Evolutionary conservation across 1,140 invertebrate genomes (phyloP).

Genomic region (Pachypeltis micranthus): DNA sequence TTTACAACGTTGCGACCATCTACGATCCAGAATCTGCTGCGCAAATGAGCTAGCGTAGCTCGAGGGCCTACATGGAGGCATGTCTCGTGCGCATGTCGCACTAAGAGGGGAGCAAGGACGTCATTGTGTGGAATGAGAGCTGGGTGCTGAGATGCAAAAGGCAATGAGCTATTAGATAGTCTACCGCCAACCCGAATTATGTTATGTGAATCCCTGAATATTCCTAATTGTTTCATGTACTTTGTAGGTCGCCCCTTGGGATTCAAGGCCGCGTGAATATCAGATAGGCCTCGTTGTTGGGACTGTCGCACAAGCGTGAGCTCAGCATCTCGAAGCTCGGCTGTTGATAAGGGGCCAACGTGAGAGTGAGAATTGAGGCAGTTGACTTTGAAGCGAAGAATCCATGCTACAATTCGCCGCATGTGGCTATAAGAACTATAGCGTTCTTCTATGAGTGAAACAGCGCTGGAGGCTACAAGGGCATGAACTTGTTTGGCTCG

Average conservation of each 20-base stretch:
- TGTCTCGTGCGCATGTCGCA: constrained; percentile 25
- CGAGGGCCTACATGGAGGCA: constrained; percentile 28
- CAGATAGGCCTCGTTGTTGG: background rate
- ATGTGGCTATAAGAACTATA: background rate
- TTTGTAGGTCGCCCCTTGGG: background rate
- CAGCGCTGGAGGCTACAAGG: background rate
- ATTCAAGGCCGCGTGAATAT: background rate
- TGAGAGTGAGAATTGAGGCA: no score
- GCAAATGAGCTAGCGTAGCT: constrained; percentile 16
- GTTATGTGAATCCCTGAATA: constrained; percentile 31
- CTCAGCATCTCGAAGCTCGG: background rate
- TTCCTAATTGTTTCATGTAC: constrained; percentile 15
- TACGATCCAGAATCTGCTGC: constrained; percentile 24
- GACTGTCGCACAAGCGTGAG: background rate
- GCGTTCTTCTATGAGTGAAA: background rate
- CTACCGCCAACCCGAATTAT: constrained; percentile 35
- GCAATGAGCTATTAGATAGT: constrained; percentile 27
- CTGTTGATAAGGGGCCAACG: no score
- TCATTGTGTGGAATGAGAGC: constrained; percentile 32
- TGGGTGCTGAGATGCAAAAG: constrained; percentile 30
- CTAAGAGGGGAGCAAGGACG: constrained; percentile 24
- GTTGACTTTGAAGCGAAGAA: background rate
- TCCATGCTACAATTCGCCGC: background rate
- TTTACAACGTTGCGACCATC: background rate
- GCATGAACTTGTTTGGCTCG: background rate